Evolutionary conservation across 2,888 invertebrate species (phyloP).

Genomic region (Sylvicola cinctus): DNA sequence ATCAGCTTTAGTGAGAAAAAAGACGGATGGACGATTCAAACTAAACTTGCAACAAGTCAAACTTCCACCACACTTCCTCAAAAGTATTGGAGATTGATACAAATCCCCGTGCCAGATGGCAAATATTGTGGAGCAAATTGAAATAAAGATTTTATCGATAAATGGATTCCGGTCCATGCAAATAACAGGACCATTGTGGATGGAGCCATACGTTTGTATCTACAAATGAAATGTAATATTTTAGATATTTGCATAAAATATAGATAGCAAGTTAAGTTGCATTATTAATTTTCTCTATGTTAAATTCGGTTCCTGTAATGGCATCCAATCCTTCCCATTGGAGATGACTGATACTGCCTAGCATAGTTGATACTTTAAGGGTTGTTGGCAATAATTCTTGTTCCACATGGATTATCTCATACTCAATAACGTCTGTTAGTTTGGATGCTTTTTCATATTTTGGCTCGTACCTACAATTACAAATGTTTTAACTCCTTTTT

Average conservation of each 20-base stretch:
- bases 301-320: slow-evolving; percentile 29
- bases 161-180: slow-evolving; percentile 38
- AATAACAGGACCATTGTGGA: slow-evolving; percentile 53
- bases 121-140: slow-evolving; percentile 54
- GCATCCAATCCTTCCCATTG: slow-evolving; percentile 47
- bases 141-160: slow-evolving; percentile 36
- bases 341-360: slow-evolving; percentile 26
- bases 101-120: slow-evolving; percentile 54
- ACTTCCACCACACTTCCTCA: slow-evolving; percentile 36
- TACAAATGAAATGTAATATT: slow-evolving; percentile 11
- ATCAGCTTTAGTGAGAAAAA: slow-evolving; percentile 49
- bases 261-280: background rate
- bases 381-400: slow-evolving; percentile 8
- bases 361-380: slow-evolving; percentile 25
- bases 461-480: slow-evolving; percentile 4
- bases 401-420: slow-evolving; percentile 9
- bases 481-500: background rate
- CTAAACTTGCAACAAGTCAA: slow-evolving; percentile 55
- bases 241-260: slow-evolving; percentile 10
- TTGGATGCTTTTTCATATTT: background rate
- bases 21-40: slow-evolving; percentile 45
- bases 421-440: slow-evolving; percentile 1
- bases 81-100: slow-evolving; percentile 36
- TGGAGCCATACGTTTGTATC: slow-evolving; percentile 27
- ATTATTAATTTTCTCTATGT: slow-evolving; percentile 29